phyloP scores from a whole-genome alignment of 2,113 vertebrate genomes.

The Eurypyga helias region DNA sequence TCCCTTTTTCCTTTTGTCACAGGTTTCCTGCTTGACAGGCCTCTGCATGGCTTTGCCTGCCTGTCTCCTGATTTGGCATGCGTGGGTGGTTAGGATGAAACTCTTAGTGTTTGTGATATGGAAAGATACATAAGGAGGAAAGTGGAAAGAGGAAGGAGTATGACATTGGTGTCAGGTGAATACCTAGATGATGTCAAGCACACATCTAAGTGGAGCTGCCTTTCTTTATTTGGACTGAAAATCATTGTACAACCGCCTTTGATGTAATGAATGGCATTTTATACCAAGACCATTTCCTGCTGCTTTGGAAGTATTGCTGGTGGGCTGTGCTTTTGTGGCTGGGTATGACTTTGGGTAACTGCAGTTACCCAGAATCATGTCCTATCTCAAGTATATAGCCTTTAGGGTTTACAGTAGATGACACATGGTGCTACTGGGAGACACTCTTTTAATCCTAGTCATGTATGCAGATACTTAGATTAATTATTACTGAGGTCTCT shows the following conservation, averaged over 20 bases:
- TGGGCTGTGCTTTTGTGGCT: neutral
- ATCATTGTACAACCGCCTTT: neutral
- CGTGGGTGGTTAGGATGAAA: slow-evolving; percentile 17
- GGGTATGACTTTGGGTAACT: neutral
- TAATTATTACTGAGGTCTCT: slow-evolving; percentile 16
- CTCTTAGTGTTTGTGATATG: neutral
- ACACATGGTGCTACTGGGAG: neutral
- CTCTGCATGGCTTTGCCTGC: neutral
- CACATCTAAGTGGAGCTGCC: neutral
- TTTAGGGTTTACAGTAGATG: neutral
- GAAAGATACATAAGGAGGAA: neutral
- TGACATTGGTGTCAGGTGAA: neutral
- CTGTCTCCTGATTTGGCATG: neutral
- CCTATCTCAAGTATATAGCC: neutral
- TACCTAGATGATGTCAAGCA: neutral
- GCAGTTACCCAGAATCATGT: neutral
- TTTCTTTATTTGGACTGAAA: neutral
- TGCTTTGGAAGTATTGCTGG: neutral
- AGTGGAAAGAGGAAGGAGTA: neutral
- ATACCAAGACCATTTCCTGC: neutral
- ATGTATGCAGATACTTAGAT: slow-evolving; percentile 23
- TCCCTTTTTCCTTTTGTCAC: neutral
- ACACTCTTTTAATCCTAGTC: slow-evolving; percentile 19
- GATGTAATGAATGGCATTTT: neutral
- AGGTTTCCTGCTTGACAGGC: neutral